Base-by-base conservation (phyloP, 2,888 invertebrate species). In the Agriopis leucophaearia region DNA sequence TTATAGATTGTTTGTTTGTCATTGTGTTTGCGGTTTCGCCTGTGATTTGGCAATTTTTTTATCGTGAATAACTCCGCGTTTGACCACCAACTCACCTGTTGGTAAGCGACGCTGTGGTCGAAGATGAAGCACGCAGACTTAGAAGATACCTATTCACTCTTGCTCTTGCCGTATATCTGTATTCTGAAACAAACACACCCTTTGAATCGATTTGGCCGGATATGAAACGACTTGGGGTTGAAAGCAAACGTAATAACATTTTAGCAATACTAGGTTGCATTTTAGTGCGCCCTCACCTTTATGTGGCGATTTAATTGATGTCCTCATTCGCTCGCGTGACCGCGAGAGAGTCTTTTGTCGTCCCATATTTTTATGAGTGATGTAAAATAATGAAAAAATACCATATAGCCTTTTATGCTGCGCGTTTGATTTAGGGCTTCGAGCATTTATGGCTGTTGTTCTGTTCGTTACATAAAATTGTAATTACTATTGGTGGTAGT, bases 331-430 rank as follows among this genome's bases (percentile, higher is more conserved):
- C 59, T 89, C 84, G 92, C 92, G 92, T 93, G 93, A 88, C 88
- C 69, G 50, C 64, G 56, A 78, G 77, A 74, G 52, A 73, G 76
- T 73, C 81, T 79, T 81, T 84, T 86, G 87, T 88, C 88, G 85
- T 84, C 92, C 87, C 90, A 87, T 88, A 85, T 83, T 86, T 92
- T 92, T 92, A 92, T 83, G 87, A 81, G 81, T 81, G 89, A 90
- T 88, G 91, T 90, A 87, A 89, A 91, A 90, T 89, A 90, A 91
- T 91, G 89, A 90, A 91, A 87, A 90, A 91, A 90, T 88, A 88
- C 88, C 89, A 81, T 75, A 81, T 82, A 63, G 58, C 86, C 69
- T 74, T 76, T 88, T 88, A 87, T 84, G 86, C 75, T 74, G 70
- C 76, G 69, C 74, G 76, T 88, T 87, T 91, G 92, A 92, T 92